These are phyloP conservation scores for Bicyclus anynana DNA, from an alignment of 1,140 invertebrate genomes.

Conservation along the genomic window DNA sequence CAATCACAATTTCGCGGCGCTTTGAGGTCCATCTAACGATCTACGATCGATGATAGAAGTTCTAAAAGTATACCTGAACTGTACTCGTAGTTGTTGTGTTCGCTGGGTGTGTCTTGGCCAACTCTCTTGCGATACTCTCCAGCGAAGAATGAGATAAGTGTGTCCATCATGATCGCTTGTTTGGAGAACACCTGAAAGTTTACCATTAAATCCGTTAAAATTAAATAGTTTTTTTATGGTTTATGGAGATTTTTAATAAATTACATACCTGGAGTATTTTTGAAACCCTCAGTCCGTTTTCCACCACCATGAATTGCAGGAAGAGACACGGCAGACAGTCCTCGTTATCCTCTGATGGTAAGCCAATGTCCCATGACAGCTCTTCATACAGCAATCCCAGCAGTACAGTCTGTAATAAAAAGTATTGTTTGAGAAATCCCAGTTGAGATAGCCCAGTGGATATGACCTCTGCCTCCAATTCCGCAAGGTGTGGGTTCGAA, in stretches of 20 bases:
- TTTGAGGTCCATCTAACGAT: too few species aligned
- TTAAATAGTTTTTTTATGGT: too few species aligned
- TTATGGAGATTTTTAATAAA: not conserved
- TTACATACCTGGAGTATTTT: constrained; percentile 83
- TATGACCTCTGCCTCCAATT: too few species aligned
- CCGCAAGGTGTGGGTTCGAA: too few species aligned
- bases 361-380: constrained; percentile 92
- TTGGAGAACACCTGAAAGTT: constrained; percentile 89
- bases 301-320: constrained; percentile 87
- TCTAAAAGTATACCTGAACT: constrained; percentile 60
- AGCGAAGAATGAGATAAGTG: constrained; percentile 91
- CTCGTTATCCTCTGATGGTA: constrained; percentile 89
- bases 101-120: constrained; percentile 63
- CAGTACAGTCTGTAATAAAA: constrained; percentile 83
- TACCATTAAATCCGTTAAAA: not conserved
- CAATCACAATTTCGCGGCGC: too few species aligned
- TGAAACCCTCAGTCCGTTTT: constrained; percentile 89
- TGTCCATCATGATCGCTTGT: constrained; percentile 95
- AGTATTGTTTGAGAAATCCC: too few species aligned
- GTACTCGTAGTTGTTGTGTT: constrained; percentile 70
- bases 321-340: constrained; percentile 94
- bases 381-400: constrained; percentile 92
- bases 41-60: not conserved
- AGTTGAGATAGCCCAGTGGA: too few species aligned
- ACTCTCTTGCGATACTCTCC: constrained; percentile 81